Evolutionary conservation across 1,140 invertebrate genomes (phyloP).

Genomic region (Philopotamus ludificatus): DNA sequence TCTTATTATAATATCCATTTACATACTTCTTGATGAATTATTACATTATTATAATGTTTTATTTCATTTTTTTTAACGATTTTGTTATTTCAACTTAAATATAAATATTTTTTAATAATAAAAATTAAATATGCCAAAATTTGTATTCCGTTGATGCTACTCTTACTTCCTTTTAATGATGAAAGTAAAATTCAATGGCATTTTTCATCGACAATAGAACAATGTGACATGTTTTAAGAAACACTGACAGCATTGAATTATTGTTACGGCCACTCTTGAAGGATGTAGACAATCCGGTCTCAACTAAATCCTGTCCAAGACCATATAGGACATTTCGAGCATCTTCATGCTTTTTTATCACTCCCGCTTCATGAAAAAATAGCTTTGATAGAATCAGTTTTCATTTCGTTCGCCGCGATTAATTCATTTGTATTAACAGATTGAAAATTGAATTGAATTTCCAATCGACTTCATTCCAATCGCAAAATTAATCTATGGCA

Average conservation of each 20-base stretch:
- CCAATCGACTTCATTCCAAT: neutral
- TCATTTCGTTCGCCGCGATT: neutral
- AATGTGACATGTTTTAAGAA: too few relatives aligned
- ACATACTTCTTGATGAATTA: too few relatives aligned
- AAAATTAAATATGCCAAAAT: too few relatives aligned
- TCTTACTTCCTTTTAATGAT: too few relatives aligned
- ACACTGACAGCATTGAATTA: neutral
- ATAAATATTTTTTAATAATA: too few relatives aligned
- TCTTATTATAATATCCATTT: too few relatives aligned
- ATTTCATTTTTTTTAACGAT: too few relatives aligned
- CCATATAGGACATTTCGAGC: neutral
- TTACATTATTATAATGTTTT: too few relatives aligned
- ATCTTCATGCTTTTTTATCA: neutral
- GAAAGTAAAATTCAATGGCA: too few relatives aligned
- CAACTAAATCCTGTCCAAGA: neutral
- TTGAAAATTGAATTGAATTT: neutral
- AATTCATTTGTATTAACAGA: neutral
- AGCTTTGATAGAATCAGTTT: neutral
- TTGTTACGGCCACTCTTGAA: neutral
- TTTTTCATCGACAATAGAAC: too few relatives aligned
- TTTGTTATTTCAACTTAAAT: too few relatives aligned
- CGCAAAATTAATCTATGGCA: neutral
- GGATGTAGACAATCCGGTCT: constrained; percentile 1
- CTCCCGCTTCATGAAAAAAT: neutral
- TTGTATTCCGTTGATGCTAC: too few relatives aligned